These are phyloP conservation scores for Nomada hirtipes DNA, from an alignment of 2,888 invertebrate genomes.

Conservation along the genomic window DNA sequence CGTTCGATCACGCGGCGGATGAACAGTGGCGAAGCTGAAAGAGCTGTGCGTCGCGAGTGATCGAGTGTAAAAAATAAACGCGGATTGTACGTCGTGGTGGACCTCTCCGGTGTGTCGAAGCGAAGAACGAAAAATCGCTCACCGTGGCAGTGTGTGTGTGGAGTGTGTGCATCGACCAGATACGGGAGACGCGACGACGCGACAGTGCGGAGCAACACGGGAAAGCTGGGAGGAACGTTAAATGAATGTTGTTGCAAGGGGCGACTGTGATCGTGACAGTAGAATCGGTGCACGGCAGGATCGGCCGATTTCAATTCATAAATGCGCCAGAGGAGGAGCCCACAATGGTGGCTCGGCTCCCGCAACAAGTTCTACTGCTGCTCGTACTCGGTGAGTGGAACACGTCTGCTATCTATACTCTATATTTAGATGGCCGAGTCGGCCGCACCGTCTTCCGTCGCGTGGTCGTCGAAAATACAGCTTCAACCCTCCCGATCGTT, in stretches of 20 bases:
- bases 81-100: not conserved
- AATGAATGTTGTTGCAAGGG: slow-evolving; percentile 77
- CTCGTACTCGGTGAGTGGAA: slow-evolving; percentile 81
- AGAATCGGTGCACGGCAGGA: slow-evolving; percentile 73
- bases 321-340: slow-evolving; percentile 80
- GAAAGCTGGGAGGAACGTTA: slow-evolving; percentile 54
- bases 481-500: not conserved
- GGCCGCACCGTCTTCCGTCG: slow-evolving; percentile 25
- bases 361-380: slow-evolving; percentile 83
- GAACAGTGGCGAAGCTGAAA: not conserved
- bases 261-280: slow-evolving; percentile 76
- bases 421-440: slow-evolving; percentile 76
- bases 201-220: not conserved
- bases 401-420: slow-evolving; percentile 14
- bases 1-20: slow-evolving; percentile 20
- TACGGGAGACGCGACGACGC: not conserved
- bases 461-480: slow-evolving; percentile 6
- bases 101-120: not conserved
- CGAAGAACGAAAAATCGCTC: not conserved
- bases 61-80: not conserved
- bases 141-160: not conserved
- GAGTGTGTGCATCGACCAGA: not conserved
- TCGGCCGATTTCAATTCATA: slow-evolving; percentile 79
- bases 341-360: slow-evolving; percentile 82
- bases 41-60: slow-evolving; percentile 15